Base-by-base conservation (phyloP, 2,888 invertebrate genomes). In the Neria commutata region DNA sequence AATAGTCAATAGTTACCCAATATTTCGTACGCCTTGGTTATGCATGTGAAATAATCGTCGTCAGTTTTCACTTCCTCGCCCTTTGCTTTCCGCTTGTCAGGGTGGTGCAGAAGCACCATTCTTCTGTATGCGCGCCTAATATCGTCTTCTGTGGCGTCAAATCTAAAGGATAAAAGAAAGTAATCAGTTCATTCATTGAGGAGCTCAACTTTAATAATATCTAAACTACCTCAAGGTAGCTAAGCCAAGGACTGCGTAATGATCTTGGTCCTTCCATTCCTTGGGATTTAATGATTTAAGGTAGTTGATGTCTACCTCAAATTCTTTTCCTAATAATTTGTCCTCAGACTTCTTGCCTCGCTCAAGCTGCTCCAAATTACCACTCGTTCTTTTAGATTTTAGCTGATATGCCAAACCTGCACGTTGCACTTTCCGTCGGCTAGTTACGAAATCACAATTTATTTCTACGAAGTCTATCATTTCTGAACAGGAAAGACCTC, bases 241-340 rank as follows among this genome's bases (percentile, higher is more conserved):
- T 71, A 99, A 86, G 52, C 99, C 98, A 61, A 99, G 84, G 16
- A 99, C 96, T 34, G 91, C 91, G 82, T 98, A 98, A 81, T 98
- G 98, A 82, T 98, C 98, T 83, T 98, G 98, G 72, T 93, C 89
- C 85, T 97, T 98, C 97, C 97, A 98, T 74, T 95, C 92, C 80
- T 93, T 95, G 2, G 98, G 98, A 83, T 98, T 94, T 65, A 98
- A 84, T 61, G 92, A 92, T 66, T 92, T 86, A 63, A 98, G 84
- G 79, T 93, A 94, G 58, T 88, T 87, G 8, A 94, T 87, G 81
- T 95, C 91, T 69, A 91, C 91, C 63, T 90, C 86, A 67, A 87
- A 85, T 56, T 84, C 83, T 65, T 85, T 83, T 26, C 73, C 76
- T 47, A 63, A 81, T 63, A 77, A 67, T 62, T 78, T 77, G 48